Percentiles rank a stretch among this genome's conserved stretches.
Evolutionary conservation across 2,888 invertebrate species (phyloP).

Genomic region (Patella caerulea): DNA sequence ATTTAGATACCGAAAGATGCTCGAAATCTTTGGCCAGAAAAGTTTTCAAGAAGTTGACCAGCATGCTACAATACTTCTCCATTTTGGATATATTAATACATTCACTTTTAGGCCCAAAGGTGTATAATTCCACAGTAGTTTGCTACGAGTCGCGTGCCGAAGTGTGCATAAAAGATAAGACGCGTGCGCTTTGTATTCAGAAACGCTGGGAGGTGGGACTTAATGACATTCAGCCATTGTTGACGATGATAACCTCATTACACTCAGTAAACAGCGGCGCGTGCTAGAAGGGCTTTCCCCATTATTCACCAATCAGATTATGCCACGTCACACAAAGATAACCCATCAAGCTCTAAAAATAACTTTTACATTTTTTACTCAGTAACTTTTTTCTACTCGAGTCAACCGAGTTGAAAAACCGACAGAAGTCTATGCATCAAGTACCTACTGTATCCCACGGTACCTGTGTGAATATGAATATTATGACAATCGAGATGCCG

Average conservation of each 20-base stretch:
- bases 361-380: not conserved
- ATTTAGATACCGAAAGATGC: not conserved
- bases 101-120: not conserved
- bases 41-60: not conserved
- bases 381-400: no score
- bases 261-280: constrained; percentile 43
- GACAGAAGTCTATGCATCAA: no score
- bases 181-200: constrained; percentile 47
- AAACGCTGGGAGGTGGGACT: constrained; percentile 40
- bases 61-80: not conserved
- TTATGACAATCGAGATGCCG: no score
- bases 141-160: constrained; percentile 39
- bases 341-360: not conserved
- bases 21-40: not conserved
- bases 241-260: constrained; percentile 37
- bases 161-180: constrained; percentile 32
- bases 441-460: no score
- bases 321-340: constrained; percentile 31
- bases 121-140: not conserved
- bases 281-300: constrained; percentile 36
- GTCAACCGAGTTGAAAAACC: no score
- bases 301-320: constrained; percentile 36
- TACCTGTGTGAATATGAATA: no score
- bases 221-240: constrained; percentile 40
- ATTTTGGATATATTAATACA: constrained; percentile 2